Evolutionary conservation across 2,888 invertebrate species (phyloP).

Genomic region (Acleris laterana): DNA sequence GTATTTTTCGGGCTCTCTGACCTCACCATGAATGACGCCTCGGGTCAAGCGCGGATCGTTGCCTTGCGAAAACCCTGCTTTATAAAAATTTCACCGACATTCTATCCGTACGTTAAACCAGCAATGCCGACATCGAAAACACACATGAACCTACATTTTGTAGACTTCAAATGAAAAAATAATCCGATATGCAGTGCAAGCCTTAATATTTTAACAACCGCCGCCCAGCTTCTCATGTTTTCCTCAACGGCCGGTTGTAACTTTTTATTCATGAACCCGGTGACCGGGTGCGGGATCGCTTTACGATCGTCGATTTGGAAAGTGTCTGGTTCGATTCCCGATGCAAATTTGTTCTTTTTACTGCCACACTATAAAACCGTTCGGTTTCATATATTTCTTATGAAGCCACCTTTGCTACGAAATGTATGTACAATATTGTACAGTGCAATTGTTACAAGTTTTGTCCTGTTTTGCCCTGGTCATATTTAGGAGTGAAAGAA

Average conservation of each 20-base stretch:
- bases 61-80: conserved; percentile 15
- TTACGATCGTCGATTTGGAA: conserved; percentile 75
- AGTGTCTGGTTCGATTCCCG: conserved; percentile 70
- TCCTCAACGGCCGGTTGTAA: conserved; percentile 41
- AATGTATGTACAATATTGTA: conserved; percentile 49
- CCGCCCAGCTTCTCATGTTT: conserved; percentile 43
- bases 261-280: conserved; percentile 70
- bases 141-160: conserved; percentile 31
- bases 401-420: conserved; percentile 55
- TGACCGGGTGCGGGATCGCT: conserved; percentile 66
- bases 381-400: conserved; percentile 57
- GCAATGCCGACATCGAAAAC: conserved; percentile 32
- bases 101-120: conserved; percentile 30
- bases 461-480: neutral
- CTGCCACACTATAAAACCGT: conserved; percentile 68
- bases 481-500: conserved; percentile 1
- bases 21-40: neutral
- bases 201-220: conserved; percentile 51
- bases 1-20: neutral
- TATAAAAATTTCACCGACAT: conserved; percentile 27
- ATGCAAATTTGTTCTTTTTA: conserved; percentile 72
- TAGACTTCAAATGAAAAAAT: conserved; percentile 33
- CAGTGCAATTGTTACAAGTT: conserved; percentile 53
- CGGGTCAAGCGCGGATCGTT: no score
- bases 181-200: conserved; percentile 34